Evolutionary conservation across 2,797 vertebrate species (phyloP), one percentile per base, ranked within the genome.

Genomic region (Hypotaenidia okinawae): DNA sequence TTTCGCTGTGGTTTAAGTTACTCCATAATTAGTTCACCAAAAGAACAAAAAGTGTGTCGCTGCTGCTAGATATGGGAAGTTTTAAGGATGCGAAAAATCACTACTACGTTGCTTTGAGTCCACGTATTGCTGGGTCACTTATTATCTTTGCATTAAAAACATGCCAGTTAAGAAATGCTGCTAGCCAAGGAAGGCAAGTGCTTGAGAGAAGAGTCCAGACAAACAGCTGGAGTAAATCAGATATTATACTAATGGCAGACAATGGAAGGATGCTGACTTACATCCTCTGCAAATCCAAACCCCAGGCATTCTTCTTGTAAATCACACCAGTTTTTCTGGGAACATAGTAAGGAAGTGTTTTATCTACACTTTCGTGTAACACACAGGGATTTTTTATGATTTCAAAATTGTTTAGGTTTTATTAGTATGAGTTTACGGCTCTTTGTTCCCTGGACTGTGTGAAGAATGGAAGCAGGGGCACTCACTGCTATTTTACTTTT

Each of bases 391-490:
- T 58, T 88, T 90, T 81, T 78, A 93, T 89, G 11, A 76, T 93
- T 96, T 89, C 22, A 90, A 68, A 91, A 87, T 51, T 84, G 59
- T 78, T 94, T 66, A 57, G 27, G 25, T 91, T 95, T 94, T 93
- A 89, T 92, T 86, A 80, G 51, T 81, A 47, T 66, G 91, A 92
- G 70, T 95, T 95, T 76, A 90, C 72, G 84, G 45, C 62, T 87
- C 91, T 94, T 97, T 97, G 97, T 97, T 97, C 89, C 72, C 78
- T 85, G 68, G 91, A 94, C 82, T 41, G 30, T 81, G 93, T 70
- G 95, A 97, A 93, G 58, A 95, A 93, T 76, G 52, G 66, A 91
- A 84, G 45, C 54, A 70, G 43, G 30, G 73, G n/a, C n/a, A 92
- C 75, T 93, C 0, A 0, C 52, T 94, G 82, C 89, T 75, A 86